Conservation (phyloP, 2,888 invertebrate genomes). For the Portevinia maculata region DNA sequence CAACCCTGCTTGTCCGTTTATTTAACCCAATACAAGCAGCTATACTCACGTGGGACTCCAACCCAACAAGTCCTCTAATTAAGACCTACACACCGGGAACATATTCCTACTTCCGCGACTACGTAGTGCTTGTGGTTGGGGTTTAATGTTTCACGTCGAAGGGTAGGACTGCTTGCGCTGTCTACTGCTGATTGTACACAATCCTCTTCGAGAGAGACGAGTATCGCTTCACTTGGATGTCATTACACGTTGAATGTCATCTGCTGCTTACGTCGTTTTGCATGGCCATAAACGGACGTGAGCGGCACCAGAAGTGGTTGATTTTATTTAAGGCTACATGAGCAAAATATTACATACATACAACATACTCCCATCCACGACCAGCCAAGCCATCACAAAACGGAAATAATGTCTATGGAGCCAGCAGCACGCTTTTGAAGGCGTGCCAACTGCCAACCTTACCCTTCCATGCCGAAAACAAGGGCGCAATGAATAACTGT, state of each 20-base stretch:
- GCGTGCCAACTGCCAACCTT: background rate
- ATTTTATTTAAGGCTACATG: conserved; percentile 65
- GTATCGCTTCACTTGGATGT: conserved; percentile 66
- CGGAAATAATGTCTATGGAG: conserved; percentile 12
- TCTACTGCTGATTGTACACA: conserved; percentile 58
- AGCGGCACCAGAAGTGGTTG: conserved; percentile 53
- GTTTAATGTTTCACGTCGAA: conserved; percentile 18
- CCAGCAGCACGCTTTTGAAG: conserved; percentile 1
- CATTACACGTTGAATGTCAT: conserved; percentile 63
- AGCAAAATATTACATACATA: conserved; percentile 49
- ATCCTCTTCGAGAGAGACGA: conserved; percentile 44
- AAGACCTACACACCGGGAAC: conserved; percentile 66
- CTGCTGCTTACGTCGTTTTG: conserved; percentile 55
- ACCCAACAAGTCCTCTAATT: conserved; percentile 63
- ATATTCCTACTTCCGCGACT: conserved; percentile 63
- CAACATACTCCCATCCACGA: background rate
- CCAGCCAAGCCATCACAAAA: background rate
- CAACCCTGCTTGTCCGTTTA: conserved; percentile 69
- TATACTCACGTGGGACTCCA: conserved; percentile 47
- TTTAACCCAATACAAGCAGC: conserved; percentile 58
- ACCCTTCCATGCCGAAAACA: conserved; percentile 1
- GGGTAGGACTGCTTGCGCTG: conserved; percentile 40
- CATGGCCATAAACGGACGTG: conserved; percentile 62
- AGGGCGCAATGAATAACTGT: conserved; percentile 37
- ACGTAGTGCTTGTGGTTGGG: conserved; percentile 34